Evolutionary conservation across 2,113 vertebrate species (phyloP), one percentile per base, ranked within the genome.

Genomic region (Plecturocebus donacophilus): DNA sequence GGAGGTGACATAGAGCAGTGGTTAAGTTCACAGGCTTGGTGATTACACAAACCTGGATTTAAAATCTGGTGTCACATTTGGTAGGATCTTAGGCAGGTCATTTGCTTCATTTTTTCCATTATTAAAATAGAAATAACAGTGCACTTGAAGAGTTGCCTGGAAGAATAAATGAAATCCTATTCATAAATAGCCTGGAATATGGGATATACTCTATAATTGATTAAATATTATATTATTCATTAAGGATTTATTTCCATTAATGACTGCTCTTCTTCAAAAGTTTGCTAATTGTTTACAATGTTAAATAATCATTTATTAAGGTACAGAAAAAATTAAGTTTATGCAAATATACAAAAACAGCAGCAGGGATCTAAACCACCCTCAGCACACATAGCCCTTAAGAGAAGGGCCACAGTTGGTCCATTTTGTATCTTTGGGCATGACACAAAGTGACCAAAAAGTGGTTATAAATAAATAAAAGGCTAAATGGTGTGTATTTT

Each of bases 101-200:
- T 19, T 80, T 90, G 45, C 75, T 86, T 81, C 14, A 61, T 80
- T 73, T 84, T 91, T 79, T 77, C 61, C 61, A 82, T 86, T 20
- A 83, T n/a, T 91, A 82, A 92, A 91, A 66, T 9, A 88, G 79
- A 88, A 96, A 79, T 75, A 75, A 83, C 30, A 68, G 47, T 76
- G 32, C 21, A 23, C 5, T 64, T 87, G 84, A 89, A 93, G 38
- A 21, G 2, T 7, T 76, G 12, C 27, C 20, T 75, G 25, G 45
- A 85, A 32, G 13, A 94, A 68, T 89, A 75, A 40, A 16, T 73
- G 17, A 58, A 66, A 64, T 54, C 32, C 10, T 88, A 2, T 90
- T 90, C 70, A 13, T 75, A 77, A 94, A 70, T 75, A 32, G 6
- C 17, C 68, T 10, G 79, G 85, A 75, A 82, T 52, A 5, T 35